These are phyloP conservation scores for Corvus hawaiiensis DNA, from an alignment of 2,113 vertebrate species.

Conservation along the genomic window DNA sequence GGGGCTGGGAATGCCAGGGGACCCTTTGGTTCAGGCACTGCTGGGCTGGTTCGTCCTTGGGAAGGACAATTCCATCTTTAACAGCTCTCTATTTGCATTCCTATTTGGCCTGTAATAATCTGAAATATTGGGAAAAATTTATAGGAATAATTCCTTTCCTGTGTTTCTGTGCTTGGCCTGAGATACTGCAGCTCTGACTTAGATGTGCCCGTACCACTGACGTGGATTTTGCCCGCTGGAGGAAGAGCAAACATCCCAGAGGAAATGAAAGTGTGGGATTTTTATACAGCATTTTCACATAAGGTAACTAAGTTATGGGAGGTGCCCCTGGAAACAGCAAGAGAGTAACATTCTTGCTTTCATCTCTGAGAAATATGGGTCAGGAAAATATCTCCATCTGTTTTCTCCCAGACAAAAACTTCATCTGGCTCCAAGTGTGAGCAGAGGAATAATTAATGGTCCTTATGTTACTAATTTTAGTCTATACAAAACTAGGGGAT, in stretches of 20 bases:
- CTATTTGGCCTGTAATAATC: accelerated
- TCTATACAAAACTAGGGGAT: neutral
- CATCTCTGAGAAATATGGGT: neutral
- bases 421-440: neutral
- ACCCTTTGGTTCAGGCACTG: neutral
- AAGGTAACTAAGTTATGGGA: neutral
- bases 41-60: neutral
- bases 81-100: accelerated
- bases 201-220: neutral
- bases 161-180: neutral
- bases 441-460: neutral
- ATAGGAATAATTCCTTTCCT: neutral
- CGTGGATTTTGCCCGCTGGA: accelerated
- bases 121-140: accelerated
- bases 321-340: neutral
- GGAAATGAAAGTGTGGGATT: neutral
- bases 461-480: neutral
- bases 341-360: neutral
- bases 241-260: neutral
- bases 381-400: neutral
- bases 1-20: neutral
- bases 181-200: neutral
- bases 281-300: accelerated
- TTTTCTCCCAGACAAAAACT: neutral
- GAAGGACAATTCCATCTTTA: neutral